These are phyloP conservation scores for Hoplodrina blanda DNA, from an alignment of 2,888 invertebrate species.

Conservation along the genomic window DNA sequence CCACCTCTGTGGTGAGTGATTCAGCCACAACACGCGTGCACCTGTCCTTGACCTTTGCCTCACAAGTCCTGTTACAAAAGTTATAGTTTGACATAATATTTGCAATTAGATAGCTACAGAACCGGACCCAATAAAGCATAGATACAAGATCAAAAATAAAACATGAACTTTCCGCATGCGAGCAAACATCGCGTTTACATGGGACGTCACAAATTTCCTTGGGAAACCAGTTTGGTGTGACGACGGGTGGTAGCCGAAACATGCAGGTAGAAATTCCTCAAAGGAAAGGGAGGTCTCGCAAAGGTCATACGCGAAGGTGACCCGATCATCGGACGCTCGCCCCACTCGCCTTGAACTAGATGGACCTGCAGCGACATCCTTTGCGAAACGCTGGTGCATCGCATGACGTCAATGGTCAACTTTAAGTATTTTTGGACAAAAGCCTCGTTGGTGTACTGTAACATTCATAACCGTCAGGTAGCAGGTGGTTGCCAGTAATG, in stretches of 20 bases:
- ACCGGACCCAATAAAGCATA: constrained; percentile 21
- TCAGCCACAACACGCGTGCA: constrained; percentile 13
- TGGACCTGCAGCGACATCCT: constrained; percentile 72
- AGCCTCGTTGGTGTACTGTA: background rate
- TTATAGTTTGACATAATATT: constrained; percentile 28
- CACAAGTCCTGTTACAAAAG: constrained; percentile 30
- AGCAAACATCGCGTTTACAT: constrained; percentile 21
- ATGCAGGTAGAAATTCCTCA: constrained; percentile 78
- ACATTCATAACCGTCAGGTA: background rate
- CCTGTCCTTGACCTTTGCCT: constrained; percentile 44
- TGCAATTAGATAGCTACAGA: constrained; percentile 7
- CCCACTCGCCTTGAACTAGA: constrained; percentile 85
- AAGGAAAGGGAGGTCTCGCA: constrained; percentile 81
- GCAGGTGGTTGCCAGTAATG: background rate
- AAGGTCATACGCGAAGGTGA: constrained; percentile 85
- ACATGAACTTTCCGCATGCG: constrained; percentile 42
- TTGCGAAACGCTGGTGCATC: constrained; percentile 69
- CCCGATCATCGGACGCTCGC: constrained; percentile 76
- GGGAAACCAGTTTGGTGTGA: constrained; percentile 71
- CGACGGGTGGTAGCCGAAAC: constrained; percentile 58
- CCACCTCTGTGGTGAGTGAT: constrained; percentile 20
- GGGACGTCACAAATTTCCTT: constrained; percentile 62
- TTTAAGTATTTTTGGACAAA: constrained; percentile 24
- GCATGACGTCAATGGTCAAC: constrained; percentile 37
- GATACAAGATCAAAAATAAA: constrained; percentile 1